phyloP scores from a whole-genome alignment of 2,113 vertebrate species.

The Python bivittatus region DNA sequence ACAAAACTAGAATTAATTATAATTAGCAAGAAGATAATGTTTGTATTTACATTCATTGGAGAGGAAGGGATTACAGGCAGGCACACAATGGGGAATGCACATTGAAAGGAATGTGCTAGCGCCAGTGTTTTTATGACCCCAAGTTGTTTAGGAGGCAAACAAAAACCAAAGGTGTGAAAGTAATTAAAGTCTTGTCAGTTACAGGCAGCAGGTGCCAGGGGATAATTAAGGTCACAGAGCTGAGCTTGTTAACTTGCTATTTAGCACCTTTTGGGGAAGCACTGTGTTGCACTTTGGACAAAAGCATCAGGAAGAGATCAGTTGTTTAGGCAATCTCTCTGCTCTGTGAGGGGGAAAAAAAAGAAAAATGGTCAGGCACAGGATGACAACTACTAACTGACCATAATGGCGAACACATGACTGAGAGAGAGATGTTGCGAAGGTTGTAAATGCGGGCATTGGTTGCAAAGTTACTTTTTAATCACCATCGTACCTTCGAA shows the following conservation, averaged over 20 bases:
- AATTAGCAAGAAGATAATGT: no score
- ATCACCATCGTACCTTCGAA: not conserved
- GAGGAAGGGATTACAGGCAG: no score
- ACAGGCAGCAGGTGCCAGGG: no score
- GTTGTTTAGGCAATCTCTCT: not conserved
- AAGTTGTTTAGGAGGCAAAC: no score
- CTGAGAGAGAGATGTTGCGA: not conserved
- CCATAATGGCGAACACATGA: no score
- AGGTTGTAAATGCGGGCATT: not conserved
- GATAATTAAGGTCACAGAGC: not conserved
- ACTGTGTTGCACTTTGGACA: not conserved
- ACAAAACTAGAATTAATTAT: no score
- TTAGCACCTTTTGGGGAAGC: not conserved
- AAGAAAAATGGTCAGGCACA: not conserved
- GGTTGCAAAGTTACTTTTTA: not conserved
- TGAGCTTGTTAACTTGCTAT: not conserved
- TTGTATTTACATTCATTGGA: no score
- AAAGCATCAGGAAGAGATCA: not conserved
- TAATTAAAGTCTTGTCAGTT: no score
- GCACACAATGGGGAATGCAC: no score
- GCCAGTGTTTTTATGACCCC: no score
- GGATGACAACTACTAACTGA: not conserved
- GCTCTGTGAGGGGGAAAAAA: not conserved
- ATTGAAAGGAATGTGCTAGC: no score
- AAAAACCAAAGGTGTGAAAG: no score